Percentiles rank a stretch among this genome's conserved stretches.
Conservation (phyloP, 2,888 invertebrate species). For the Ochropleura plecta region DNA sequence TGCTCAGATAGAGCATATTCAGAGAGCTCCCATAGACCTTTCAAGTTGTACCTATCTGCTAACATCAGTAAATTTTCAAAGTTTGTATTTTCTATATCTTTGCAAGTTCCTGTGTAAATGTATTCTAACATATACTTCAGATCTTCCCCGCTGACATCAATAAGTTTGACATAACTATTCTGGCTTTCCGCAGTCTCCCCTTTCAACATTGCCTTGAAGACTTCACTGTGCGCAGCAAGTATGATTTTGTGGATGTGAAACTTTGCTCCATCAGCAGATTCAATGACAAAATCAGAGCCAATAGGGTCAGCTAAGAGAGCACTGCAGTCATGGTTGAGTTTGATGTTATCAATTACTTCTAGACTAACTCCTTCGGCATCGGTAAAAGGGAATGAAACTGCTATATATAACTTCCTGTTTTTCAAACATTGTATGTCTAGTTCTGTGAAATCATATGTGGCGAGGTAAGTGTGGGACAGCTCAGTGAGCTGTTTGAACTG, state of each 20-base stretch:
- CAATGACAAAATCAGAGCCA: conserved; percentile 83
- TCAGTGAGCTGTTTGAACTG: conserved; percentile 68
- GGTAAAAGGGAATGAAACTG: conserved; percentile 70
- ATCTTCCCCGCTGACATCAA: conserved; percentile 82
- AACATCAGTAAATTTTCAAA: conserved; percentile 80
- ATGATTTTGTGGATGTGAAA: conserved; percentile 83
- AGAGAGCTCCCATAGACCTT: conserved; percentile 78
- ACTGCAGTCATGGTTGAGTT: conserved; percentile 78
- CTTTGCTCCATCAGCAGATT: conserved; percentile 81
- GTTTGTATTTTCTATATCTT: conserved; percentile 77
- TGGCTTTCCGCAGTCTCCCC: conserved; percentile 85
- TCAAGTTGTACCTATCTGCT: conserved; percentile 82
- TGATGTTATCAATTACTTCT: conserved; percentile 70
- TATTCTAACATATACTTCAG: conserved; percentile 80
- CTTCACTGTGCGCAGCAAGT: conserved; percentile 82
- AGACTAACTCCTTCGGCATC: conserved; percentile 62
- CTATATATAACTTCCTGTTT: conserved; percentile 78
- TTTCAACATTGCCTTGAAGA: conserved; percentile 87
- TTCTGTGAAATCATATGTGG: conserved; percentile 80
- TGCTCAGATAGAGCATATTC: conserved; percentile 78
- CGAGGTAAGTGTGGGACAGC: conserved; percentile 68
- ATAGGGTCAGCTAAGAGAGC: conserved; percentile 80
- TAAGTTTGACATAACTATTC: conserved; percentile 80
- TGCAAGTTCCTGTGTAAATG: conserved; percentile 83
- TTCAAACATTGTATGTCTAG: conserved; percentile 81